These are phyloP conservation scores for Electrona antarctica DNA, from an alignment of 2,113 vertebrate species.

Conservation along the genomic window DNA sequence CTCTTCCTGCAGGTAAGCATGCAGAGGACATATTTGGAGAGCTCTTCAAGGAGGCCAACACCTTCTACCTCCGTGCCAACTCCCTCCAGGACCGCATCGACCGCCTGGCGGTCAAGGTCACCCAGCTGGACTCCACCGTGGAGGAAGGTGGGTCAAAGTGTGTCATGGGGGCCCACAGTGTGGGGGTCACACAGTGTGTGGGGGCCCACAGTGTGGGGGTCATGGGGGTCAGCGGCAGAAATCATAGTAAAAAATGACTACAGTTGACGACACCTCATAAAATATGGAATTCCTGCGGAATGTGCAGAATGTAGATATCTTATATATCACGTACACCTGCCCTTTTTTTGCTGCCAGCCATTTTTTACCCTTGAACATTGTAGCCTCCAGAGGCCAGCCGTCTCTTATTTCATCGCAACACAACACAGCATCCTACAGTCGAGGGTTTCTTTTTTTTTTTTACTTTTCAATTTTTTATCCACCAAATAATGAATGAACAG, in stretches of 20 bases:
- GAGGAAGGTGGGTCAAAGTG: conserved; percentile 91
- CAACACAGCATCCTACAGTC: neutral
- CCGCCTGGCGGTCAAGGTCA: conserved; percentile 97
- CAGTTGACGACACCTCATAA: neutral
- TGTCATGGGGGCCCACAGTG: conserved; percentile 25
- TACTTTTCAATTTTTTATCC: too few relatives aligned
- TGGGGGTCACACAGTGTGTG: too few relatives aligned
- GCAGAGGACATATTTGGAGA: conserved; percentile 99
- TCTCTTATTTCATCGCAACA: neutral
- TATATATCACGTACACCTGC: too few relatives aligned
- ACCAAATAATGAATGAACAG: too few relatives aligned
- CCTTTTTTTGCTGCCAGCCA: too few relatives aligned
- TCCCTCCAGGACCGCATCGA: conserved; percentile 98
- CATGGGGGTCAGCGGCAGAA: conserved; percentile 21
- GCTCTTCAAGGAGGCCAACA: conserved; percentile 96
- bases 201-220: too few relatives aligned
- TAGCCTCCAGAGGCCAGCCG: neutral
- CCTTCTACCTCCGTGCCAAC: conserved; percentile 95
- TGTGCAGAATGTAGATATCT: too few relatives aligned
- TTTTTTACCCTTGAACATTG: neutral
- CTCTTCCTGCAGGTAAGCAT: conserved; percentile 87
- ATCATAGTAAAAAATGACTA: neutral
- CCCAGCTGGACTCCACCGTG: conserved; percentile 97
- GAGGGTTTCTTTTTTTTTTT: too few relatives aligned
- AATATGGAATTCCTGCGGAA: neutral